A percentile compares a stretch with the other conserved stretches of the same genome.
phyloP scores from a whole-genome alignment of 2,888 invertebrate genomes.

The Drosophila formosana region DNA sequence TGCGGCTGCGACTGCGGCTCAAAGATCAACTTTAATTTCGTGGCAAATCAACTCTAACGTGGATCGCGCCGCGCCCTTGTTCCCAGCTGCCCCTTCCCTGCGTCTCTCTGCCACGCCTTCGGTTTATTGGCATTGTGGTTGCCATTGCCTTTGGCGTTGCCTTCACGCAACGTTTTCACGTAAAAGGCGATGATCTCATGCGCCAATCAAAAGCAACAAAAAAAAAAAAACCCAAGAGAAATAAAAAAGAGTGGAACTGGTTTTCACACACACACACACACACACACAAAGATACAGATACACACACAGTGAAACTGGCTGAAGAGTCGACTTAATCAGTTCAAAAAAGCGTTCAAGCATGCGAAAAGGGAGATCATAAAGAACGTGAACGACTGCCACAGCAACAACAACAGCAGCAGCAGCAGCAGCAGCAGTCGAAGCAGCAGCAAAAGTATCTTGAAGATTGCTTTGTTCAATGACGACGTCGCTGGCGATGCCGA shows the following conservation, averaged over 20 bases:
- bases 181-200: conserved; percentile 81
- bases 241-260: conserved; percentile 60
- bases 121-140: conserved; percentile 50
- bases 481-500: conserved; percentile 37
- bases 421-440: background rate
- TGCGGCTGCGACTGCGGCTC: conserved; percentile 11
- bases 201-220: conserved; percentile 65
- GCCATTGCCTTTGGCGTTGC: conserved; percentile 27
- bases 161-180: conserved; percentile 76
- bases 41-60: conserved; percentile 76
- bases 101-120: conserved; percentile 10
- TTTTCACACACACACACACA: conserved; percentile 65
- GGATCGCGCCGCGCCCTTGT: conserved; percentile 8
- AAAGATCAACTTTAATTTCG: conserved; percentile 78
- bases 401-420: background rate
- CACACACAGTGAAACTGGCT: conserved; percentile 32
- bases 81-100: background rate
- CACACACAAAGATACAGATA: conserved; percentile 34
- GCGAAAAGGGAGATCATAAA: conserved; percentile 68
- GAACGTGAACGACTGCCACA: conserved; percentile 39
- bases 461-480: conserved; percentile 78
- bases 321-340: conserved; percentile 81
- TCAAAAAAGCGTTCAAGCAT: conserved; percentile 80
- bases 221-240: conserved; percentile 26
- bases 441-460: conserved; percentile 53